Evolutionary conservation across 2,797 vertebrate species (phyloP).

Genomic region (Amphiprion clarkii): DNA sequence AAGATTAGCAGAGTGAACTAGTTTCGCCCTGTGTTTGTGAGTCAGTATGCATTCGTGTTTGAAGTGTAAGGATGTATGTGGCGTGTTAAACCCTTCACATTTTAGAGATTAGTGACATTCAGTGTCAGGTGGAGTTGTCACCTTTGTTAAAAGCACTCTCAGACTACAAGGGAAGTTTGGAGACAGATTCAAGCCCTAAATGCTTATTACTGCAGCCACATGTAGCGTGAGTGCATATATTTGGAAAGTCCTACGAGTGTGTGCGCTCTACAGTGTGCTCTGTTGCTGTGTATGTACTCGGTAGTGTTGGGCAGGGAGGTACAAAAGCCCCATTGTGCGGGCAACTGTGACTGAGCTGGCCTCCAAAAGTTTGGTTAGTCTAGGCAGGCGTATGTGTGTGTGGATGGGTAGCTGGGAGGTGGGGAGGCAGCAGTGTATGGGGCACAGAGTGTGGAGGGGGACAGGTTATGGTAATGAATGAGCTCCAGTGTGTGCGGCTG

Average conservation of each 20-base stretch:
- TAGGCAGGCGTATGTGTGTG: not conserved
- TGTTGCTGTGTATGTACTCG: constrained; percentile 31
- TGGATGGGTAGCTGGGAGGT: constrained; percentile 2
- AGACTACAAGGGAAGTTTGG: constrained; percentile 7
- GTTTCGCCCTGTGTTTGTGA: constrained; percentile 20
- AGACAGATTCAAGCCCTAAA: constrained; percentile 4
- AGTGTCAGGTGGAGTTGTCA: not conserved
- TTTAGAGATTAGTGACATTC: not conserved
- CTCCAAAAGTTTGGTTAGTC: constrained; percentile 39
- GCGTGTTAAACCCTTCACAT: not conserved
- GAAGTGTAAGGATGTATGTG: not conserved
- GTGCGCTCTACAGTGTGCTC: not conserved
- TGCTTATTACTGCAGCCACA: not conserved
- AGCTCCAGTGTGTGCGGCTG: constrained; percentile 68
- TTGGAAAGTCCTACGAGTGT: not conserved
- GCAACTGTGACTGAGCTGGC: constrained; percentile 53
- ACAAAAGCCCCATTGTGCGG: constrained; percentile 80
- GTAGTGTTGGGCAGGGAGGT: constrained; percentile 37
- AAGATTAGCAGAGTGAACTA: not conserved
- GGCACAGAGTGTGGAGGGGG: constrained; percentile 39
- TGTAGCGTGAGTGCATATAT: constrained; percentile 4
- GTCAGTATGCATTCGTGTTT: not conserved
- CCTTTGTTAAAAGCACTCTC: not conserved
- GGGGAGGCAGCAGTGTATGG: constrained; percentile 25
- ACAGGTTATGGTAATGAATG: constrained; percentile 70